Evolutionary conservation across 1,140 invertebrate genomes (phyloP), one percentile per base, ranked within the genome.

Genomic region (Anastatus disparis): DNA sequence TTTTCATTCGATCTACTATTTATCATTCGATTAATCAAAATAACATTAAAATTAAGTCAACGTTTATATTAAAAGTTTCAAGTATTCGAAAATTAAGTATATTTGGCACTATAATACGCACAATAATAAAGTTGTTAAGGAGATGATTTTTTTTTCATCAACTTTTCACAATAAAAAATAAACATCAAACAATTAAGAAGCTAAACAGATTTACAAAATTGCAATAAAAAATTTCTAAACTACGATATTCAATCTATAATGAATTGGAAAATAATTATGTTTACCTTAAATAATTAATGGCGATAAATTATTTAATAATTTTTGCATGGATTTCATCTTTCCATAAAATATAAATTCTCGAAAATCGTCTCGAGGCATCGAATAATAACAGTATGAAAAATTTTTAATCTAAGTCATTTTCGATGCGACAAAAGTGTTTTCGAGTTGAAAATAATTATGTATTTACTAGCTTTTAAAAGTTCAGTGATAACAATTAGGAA

Each of bases 41-140:
- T 64, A 64, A 71, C 69, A 59, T 46, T 56, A 64, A 63, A 58
- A 55, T 44, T 52, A 65, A 65, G 27, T 63, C 17, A 63, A 70
- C 68, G 38, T 44, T 55, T 42, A n/a, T 31, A 22, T 46, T 46
- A 67, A 46, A 55, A 65, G 40, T 65, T 50, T 13, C 50, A 64
- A 31, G n/a, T 10, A 17, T 55, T 20, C 29, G 17, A n/a, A 9
- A 56, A 58, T n/a, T 40, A 70, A 73, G 4, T 67, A 72, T n/a
- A 73, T 73, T 53, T 64, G n/a, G 56, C 61, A 58, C 55, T n/a
- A 35, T n/a, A n/a, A n/a, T n/a, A n/a, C 27, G 22, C 31, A 44
- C 15, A 6, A 50, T 50, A 50, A 50, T 50, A 24, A 50, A 24
- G 8, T n/a, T n/a, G n/a, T n/a, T n/a, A n/a, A n/a, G n/a, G n/a